These are phyloP conservation scores for Lepidocolaptes lacrymiger DNA, from an alignment of 2,797 vertebrate species.

Conservation along the genomic window DNA sequence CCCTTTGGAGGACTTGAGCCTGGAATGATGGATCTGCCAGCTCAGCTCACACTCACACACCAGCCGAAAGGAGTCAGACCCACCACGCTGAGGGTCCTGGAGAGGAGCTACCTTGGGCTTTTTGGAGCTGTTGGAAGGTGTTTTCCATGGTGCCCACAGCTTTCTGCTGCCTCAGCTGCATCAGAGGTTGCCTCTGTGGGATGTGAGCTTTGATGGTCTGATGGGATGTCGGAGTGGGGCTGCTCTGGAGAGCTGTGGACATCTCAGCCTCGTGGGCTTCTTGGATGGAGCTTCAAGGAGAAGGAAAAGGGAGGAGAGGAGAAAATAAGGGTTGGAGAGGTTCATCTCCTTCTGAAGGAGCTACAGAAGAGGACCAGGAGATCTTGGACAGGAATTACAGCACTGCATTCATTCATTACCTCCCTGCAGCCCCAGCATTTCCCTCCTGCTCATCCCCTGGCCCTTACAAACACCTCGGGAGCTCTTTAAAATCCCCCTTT, in stretches of 20 bases:
- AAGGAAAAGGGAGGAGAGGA: not conserved
- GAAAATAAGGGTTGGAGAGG: not conserved
- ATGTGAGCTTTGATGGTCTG: accelerated
- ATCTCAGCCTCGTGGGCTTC: not conserved
- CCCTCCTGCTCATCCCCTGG: not conserved
- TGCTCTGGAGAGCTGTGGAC: not conserved
- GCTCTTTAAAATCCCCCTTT: not conserved
- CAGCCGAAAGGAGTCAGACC: not conserved
- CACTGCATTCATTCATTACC: accelerated
- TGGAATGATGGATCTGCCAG: not conserved
- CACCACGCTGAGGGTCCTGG: accelerated
- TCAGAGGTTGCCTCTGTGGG: not conserved
- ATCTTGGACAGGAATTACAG: not conserved
- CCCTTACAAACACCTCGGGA: not conserved
- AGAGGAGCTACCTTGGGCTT: not conserved
- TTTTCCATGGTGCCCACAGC: not conserved
- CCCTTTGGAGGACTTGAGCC: not conserved
- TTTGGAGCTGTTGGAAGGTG: not conserved
- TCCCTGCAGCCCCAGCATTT: not conserved
- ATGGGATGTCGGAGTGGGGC: not conserved
- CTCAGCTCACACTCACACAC: not conserved
- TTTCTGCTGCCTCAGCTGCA: not conserved
- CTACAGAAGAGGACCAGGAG: not conserved
- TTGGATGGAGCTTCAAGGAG: not conserved
- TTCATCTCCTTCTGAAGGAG: not conserved